Percentiles rank a stretch among this genome's conserved stretches.
These are phyloP conservation scores for Dunckerocampus dactyliophorus DNA, from an alignment of 2,113 vertebrate genomes.

Conservation along the genomic window DNA sequence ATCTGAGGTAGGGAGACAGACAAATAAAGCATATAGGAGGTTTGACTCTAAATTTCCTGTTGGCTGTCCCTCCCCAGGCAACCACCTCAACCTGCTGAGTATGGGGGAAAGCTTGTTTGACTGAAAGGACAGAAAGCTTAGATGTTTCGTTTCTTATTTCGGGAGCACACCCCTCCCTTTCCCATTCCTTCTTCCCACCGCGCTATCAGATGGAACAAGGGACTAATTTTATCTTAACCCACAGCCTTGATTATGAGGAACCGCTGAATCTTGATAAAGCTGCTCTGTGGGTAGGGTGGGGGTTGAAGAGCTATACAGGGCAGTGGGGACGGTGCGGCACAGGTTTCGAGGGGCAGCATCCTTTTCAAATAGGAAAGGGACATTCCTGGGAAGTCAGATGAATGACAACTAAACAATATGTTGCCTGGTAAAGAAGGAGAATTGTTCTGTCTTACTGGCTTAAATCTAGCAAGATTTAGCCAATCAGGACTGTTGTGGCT, in stretches of 20 bases:
- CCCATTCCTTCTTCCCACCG: not conserved
- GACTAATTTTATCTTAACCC: conserved; percentile 48
- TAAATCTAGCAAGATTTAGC: too few species aligned
- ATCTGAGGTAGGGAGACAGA: conserved; percentile 19
- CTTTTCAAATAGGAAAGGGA: not conserved
- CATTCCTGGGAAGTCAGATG: not conserved
- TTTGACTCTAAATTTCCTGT: conserved; percentile 28
- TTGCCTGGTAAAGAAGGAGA: not conserved
- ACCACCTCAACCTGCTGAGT: conserved; percentile 15
- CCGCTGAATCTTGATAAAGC: conserved; percentile 29
- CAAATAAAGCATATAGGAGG: conserved; percentile 25
- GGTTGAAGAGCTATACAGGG: not conserved
- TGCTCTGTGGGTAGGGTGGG: conserved; percentile 3
- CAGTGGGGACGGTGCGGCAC: not conserved
- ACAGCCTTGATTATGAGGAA: conserved; percentile 44
- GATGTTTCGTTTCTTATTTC: conserved; percentile 34
- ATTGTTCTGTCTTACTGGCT: not conserved
- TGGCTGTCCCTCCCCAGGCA: conserved; percentile 15
- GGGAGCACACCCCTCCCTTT: conserved; percentile 4
- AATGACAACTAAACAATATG: not conserved
- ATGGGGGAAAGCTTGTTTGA: not conserved
- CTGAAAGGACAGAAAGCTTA: conserved; percentile 24
- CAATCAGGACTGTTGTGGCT: too few species aligned
- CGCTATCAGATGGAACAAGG: conserved; percentile 23
- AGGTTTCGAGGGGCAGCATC: conserved; percentile 24